Percentiles rank a stretch among this genome's conserved stretches.
Evolutionary conservation across 2,113 vertebrate species (phyloP).

Genomic region (Lepisosteus osseus): DNA sequence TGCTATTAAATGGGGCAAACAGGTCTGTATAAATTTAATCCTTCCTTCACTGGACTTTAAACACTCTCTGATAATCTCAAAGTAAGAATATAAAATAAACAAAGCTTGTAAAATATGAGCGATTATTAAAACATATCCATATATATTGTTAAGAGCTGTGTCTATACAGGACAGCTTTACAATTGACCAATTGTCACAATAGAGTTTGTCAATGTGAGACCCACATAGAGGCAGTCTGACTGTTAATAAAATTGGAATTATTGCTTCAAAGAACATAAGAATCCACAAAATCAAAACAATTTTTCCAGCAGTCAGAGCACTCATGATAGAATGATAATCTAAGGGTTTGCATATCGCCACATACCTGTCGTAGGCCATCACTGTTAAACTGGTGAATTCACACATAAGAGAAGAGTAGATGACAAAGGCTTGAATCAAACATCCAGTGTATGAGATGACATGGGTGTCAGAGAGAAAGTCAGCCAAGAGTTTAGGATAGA

Average conservation of each 20-base stretch:
- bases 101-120: constrained; percentile 8
- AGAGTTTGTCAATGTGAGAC: constrained; percentile 21
- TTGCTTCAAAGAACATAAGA: neutral
- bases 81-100: constrained; percentile 41
- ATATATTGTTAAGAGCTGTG: constrained; percentile 14
- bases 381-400: no score
- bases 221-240: constrained; percentile 30
- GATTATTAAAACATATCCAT: constrained; percentile 15
- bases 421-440: no score
- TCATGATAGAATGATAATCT: constrained; percentile 35
- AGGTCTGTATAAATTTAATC: constrained; percentile 21
- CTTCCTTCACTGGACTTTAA: constrained; percentile 28
- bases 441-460: no score
- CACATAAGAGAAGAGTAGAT: no score
- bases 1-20: constrained; percentile 36
- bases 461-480: no score
- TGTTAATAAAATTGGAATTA: constrained; percentile 12
- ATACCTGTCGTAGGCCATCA: no score
- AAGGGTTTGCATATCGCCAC: constrained; percentile 5
- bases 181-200: constrained; percentile 32
- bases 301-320: constrained; percentile 7
- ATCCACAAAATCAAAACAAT: constrained; percentile 36
- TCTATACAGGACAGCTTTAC: constrained; percentile 36
- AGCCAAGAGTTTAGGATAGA: no score
- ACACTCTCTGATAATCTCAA: constrained; percentile 39